Base-by-base conservation (phyloP, 2,113 vertebrate species). In the Oryzias melastigma region DNA sequence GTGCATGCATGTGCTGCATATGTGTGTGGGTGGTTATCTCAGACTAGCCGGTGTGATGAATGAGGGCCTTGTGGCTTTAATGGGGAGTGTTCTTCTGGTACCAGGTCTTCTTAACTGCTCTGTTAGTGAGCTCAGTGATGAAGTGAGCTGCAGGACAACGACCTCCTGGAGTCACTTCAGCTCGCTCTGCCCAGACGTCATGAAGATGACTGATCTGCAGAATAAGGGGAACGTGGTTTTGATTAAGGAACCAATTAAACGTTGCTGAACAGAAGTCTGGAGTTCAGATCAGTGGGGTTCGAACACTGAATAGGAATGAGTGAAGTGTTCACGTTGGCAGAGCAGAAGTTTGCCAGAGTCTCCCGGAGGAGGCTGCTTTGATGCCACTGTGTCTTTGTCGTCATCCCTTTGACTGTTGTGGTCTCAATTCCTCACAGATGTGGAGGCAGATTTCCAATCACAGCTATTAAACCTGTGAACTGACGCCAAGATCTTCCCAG, bases 401-500 rank as follows among this genome's bases (percentile, higher is more conserved):
- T 86, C 83, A 86, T 79, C 56, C 78, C 24, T 74, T 68, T 76
- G 77, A 87, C 81, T 88, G 82, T 88, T 90, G 87, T 88, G 87
- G 82, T 85, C 88, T 81, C 78, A 88, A 84, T 90, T 85, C 78
- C 75, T 88, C 78, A 78, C 83, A 89, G 84, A 90, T 88, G 88
- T 87, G 80, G 75, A 88, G 80, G 63, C 84, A 87, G 88, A 88
- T 89, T 87, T 72, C 52, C 87, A 83, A 85, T 88, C 87, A 77
- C 15, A 68, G 70, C 65, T 68, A 85, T 88, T 87, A 86, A 90
- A 86, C 15, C 78, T 66, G 41, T 77, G 76, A 84, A 87, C 85
- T 83, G 73, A 71, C 43, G 63, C 84, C 89, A 89, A 85, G 81
- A 86, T 87, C 85, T 87, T 89, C 73, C 70, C 68, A 41, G 60